Evolutionary conservation across 2,888 invertebrate species (phyloP).

Genomic region (Amiota minor): DNA sequence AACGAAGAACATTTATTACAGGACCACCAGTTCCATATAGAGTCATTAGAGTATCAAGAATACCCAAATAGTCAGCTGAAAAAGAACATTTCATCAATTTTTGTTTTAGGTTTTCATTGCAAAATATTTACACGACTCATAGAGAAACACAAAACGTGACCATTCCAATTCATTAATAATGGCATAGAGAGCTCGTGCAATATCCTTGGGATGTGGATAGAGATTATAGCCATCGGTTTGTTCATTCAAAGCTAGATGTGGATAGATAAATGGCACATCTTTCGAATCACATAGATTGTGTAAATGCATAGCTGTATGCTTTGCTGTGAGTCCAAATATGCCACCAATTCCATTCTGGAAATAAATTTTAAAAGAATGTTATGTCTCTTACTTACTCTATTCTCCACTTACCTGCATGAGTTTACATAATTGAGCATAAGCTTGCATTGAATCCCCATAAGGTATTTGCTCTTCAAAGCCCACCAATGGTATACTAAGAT

Average conservation of each 20-base stretch:
- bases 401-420: constrained; percentile 75
- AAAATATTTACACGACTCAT: constrained; percentile 62
- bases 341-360: constrained; percentile 81
- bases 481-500: constrained; percentile 60
- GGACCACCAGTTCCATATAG: constrained; percentile 77
- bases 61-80: constrained; percentile 77
- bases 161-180: constrained; percentile 84
- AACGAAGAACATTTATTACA: constrained; percentile 78
- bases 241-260: constrained; percentile 78
- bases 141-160: constrained; percentile 87
- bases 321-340: constrained; percentile 86
- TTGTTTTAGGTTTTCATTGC: no score
- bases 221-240: constrained; percentile 79
- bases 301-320: constrained; percentile 81
- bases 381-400: not conserved
- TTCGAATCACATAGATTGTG: constrained; percentile 87
- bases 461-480: constrained; percentile 70
- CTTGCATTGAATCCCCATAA: constrained; percentile 76
- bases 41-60: constrained; percentile 82
- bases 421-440: constrained; percentile 75
- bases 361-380: not conserved
- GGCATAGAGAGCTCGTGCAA: constrained; percentile 79
- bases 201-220: constrained; percentile 79
- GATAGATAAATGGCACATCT: constrained; percentile 89
- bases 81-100: not conserved